These are phyloP conservation scores for Drosophila acutilabella DNA, from an alignment of 2,888 invertebrate genomes.

Conservation along the genomic window DNA sequence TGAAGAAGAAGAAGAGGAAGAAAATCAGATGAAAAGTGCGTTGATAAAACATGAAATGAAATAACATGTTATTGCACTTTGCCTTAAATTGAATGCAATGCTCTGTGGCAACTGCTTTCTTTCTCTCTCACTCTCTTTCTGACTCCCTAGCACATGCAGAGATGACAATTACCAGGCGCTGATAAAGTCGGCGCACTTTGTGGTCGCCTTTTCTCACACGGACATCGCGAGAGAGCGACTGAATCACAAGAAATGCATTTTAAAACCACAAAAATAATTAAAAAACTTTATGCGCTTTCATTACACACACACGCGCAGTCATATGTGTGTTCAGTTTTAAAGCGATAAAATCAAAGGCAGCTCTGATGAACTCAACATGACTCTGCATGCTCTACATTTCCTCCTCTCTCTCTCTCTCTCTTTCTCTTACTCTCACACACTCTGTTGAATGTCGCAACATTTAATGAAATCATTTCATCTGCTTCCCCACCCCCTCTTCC, in stretches of 20 bases:
- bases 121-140: neutral
- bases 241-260: slow-evolving; percentile 65
- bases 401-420: neutral
- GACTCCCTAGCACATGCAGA: slow-evolving; percentile 1
- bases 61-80: slow-evolving; percentile 79
- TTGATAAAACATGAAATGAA: slow-evolving; percentile 53
- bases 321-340: slow-evolving; percentile 10
- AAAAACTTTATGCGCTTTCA: slow-evolving; percentile 64
- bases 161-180: slow-evolving; percentile 58
- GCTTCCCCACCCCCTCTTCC: neutral
- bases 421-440: neutral
- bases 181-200: slow-evolving; percentile 70
- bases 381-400: neutral
- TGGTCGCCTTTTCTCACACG: slow-evolving; percentile 48
- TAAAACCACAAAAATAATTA: slow-evolving; percentile 77
- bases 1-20: slow-evolving; percentile 5
- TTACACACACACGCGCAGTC: slow-evolving; percentile 2
- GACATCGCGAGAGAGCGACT: slow-evolving; percentile 18
- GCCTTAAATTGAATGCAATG: slow-evolving; percentile 60
- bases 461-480: slow-evolving; percentile 69
- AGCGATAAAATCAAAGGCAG: slow-evolving; percentile 68
- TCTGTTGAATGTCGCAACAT: slow-evolving; percentile 43
- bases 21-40: slow-evolving; percentile 21
- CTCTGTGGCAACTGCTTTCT: neutral
- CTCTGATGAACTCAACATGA: slow-evolving; percentile 48